Base-by-base conservation (phyloP, 2,888 invertebrate species). In the Eilema caniola region DNA sequence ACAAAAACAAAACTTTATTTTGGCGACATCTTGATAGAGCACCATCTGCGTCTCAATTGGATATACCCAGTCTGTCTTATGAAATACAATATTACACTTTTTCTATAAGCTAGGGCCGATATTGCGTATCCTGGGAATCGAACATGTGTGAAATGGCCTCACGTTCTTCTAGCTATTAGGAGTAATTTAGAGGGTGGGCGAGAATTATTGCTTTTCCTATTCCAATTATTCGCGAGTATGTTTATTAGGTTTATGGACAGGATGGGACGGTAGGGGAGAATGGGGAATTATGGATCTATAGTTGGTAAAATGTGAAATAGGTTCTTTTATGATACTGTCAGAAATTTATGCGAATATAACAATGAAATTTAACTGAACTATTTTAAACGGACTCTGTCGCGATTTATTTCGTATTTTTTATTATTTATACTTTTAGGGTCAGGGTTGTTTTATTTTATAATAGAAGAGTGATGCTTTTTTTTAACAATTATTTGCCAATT, bases 71-170 rank as follows among this genome's bases (percentile, higher is more conserved):
- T 25, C 47, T 33, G 23, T 37, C 66, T 66, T 66, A 72, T 72
- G 60, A 72, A 69, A 72, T 72, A 70, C 63, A 62, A 71, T 79
- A 79, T 75, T 75, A 68, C 61, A 72, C 65, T 81, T 78, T 77
- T 78, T 71, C 41, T 65, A 71, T 70, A 66, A 61, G 62, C n/a
- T 73, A 64, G 33, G 57, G 57, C 56, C 57, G 62, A 73, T 78
- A 79, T 72, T 74, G 65, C 79, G 37, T 25, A 20, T 28, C 14
- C 66, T 72, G 73, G 70, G 71, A 75, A 64, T 77, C 63, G 61
- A 77, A 74, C 72, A 81, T 72, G 66, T 73, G 70, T 69, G 57
- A 71, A 70, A 78, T 72, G 57, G 66, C 31, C 67, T 31, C 57
- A 69, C 56, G 66, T 63, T 76, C 62, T 70, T 69, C 71, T 69